phyloP scores from a whole-genome alignment of 2,797 vertebrate genomes.

The Coilia nasus region DNA sequence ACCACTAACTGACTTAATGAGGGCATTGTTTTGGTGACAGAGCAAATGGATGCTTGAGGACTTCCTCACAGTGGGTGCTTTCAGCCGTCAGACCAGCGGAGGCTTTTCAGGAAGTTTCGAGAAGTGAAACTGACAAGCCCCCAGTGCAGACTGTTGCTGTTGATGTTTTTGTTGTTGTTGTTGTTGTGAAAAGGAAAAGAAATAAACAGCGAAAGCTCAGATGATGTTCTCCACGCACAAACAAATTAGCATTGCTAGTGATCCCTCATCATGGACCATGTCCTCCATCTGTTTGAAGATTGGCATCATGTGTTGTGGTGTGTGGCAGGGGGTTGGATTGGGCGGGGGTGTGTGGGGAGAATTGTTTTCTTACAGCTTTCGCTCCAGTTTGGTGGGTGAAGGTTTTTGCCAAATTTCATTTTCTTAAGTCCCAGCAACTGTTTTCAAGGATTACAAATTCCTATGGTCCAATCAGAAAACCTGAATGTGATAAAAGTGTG shows the following conservation, averaged over 20 bases:
- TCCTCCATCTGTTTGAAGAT: slow-evolving; percentile 15
- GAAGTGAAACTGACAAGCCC: background rate
- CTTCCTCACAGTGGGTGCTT: background rate
- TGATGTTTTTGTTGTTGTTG: background rate
- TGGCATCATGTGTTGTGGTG: slow-evolving; percentile 6
- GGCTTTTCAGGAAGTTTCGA: background rate
- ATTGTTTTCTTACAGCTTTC: background rate
- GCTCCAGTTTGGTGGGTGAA: background rate
- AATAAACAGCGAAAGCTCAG: background rate
- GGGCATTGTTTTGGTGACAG: background rate
- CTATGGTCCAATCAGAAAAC: background rate
- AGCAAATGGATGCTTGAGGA: background rate
- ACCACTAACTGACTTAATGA: background rate
- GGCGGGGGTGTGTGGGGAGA: background rate
- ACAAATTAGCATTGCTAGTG: background rate
- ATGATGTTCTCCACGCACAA: background rate
- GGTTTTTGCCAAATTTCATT: background rate
- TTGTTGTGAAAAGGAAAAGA: background rate
- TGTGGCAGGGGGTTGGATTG: no score
- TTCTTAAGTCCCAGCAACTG: slow-evolving; percentile 21
- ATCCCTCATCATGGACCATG: background rate
- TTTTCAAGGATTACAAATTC: background rate
- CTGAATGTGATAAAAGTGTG: background rate
- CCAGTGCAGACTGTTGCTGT: background rate
- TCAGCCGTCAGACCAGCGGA: background rate